Conservation (phyloP, 2,797 vertebrate genomes). For the Cynopterus sphinx region DNA sequence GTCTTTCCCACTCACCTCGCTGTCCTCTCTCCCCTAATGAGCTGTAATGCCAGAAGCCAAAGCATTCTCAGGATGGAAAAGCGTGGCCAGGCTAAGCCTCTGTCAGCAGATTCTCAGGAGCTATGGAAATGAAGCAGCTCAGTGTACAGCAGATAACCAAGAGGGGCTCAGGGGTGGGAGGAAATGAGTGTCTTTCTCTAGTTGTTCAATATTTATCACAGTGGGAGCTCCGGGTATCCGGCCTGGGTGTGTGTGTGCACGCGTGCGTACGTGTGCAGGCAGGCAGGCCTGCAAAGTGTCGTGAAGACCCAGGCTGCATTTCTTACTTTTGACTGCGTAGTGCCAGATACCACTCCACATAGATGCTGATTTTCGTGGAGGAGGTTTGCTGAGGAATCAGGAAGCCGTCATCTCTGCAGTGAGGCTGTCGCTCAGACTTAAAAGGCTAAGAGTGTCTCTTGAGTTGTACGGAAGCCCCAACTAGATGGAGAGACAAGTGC, state of each 20-base stretch:
- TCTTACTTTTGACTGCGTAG: neutral
- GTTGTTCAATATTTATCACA: neutral
- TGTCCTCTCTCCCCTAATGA: constrained; percentile 24
- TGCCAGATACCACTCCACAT: neutral
- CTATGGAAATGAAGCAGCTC: constrained; percentile 48
- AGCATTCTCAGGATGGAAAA: neutral
- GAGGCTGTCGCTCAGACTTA: neutral
- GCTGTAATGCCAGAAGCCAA: neutral
- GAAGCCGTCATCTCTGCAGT: neutral
- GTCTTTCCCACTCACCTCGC: neutral
- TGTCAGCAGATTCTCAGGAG: constrained; percentile 56
- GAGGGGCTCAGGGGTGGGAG: neutral
- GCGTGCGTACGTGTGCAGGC: neutral
- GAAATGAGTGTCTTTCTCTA: neutral
- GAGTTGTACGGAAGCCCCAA: neutral
- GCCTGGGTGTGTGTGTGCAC: accelerated
- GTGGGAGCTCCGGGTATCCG: neutral
- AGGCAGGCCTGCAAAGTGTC: neutral
- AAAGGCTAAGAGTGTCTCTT: neutral
- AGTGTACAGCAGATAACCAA: neutral
- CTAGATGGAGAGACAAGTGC: neutral
- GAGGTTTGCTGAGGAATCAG: neutral
- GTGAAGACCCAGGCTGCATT: neutral
- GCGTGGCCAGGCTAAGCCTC: neutral
- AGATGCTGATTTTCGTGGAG: neutral